These are phyloP conservation scores for Drosophila recens DNA, from an alignment of 2,888 invertebrate species.

Conservation along the genomic window DNA sequence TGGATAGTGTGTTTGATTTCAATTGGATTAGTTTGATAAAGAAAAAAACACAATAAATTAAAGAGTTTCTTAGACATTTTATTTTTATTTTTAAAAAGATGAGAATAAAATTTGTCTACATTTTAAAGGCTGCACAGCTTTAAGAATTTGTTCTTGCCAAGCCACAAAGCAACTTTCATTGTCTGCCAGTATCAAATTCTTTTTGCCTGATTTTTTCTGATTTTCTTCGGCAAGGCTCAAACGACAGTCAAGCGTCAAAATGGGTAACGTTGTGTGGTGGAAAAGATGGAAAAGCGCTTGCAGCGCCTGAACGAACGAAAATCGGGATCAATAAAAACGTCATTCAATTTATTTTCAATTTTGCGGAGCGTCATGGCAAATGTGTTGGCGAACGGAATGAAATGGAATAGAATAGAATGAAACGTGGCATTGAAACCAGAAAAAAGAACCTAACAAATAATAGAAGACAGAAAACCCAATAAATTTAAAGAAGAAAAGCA, in stretches of 20 bases:
- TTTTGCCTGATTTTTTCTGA: background rate
- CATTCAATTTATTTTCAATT: constrained; percentile 82
- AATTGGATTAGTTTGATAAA: constrained; percentile 41
- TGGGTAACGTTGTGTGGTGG: constrained; percentile 37
- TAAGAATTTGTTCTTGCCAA: constrained; percentile 1
- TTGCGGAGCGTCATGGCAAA: constrained; percentile 55
- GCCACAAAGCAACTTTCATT: constrained; percentile 13
- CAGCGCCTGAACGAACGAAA: constrained; percentile 56
- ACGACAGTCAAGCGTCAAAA: constrained; percentile 78
- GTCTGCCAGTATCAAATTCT: constrained; percentile 1
- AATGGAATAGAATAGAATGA: constrained; percentile 61
- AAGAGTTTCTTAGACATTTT: too few relatives aligned
- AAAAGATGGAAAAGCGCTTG: constrained; percentile 33
- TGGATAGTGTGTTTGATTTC: constrained; percentile 31
- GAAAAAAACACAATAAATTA: background rate
- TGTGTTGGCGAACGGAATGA: constrained; percentile 35
- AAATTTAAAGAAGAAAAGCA: constrained; percentile 78
- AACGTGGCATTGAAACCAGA: constrained; percentile 34
- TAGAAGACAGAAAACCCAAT: constrained; percentile 79
- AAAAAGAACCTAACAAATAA: constrained; percentile 74
- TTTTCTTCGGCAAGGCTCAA: constrained; percentile 5
- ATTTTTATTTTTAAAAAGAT: too few relatives aligned
- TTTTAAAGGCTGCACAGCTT: constrained; percentile 7
- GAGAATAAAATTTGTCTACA: background rate
- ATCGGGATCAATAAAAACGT: constrained; percentile 81